Evolutionary conservation across 2,888 invertebrate species (phyloP), one percentile per base, ranked within the genome.

Genomic region (Eumacrocentrus americanus): DNA sequence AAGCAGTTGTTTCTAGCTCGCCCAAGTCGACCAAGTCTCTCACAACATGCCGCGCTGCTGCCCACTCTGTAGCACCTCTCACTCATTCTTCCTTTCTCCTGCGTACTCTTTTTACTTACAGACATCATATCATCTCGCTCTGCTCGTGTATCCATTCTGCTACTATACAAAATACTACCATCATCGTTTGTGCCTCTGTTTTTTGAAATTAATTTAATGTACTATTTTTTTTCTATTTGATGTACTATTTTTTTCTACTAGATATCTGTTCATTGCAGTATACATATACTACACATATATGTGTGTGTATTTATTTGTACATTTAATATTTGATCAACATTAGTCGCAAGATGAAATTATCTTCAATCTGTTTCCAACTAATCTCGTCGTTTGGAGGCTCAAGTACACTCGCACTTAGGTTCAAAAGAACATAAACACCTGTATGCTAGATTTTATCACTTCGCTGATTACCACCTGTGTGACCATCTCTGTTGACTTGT

Each of bases 1-100:
- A 61, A 54, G 63, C 56, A 53, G 50, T 48, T 62, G 51, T 42
- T 60, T 63, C 63, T 56, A 61, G 12, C 48, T 29, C 38, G 38
- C 11, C 50, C 25, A 35, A 16, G 16, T 29, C 50, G 23, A 46
- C 46, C 46, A 46, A 46, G 46, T 46, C 46, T n/a, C 23, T 22
- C n/a, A 46, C 23, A 23, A 44, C 65, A 61, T 56, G 58, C 63
- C 61, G 50, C 61, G 57, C 46, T 53, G 60, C 54, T 50, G 56
- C 60, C 54, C 35, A 47, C 34, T 51, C 37, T 47, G 9, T 34
- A 16, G 25, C 7, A 55, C 44, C 38, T 48, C 40, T 48, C 48
- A 42, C 54, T 25, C 44, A 44, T 25, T 23, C 40, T 42, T 22
- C n/a, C 14, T 52, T 23, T 25, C 47, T 42, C 16, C 29, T 12